Percentiles rank a stretch among this genome's conserved stretches.
Evolutionary conservation across 2,888 invertebrate genomes (phyloP).

Genomic region (Tenodera sinensis): DNA sequence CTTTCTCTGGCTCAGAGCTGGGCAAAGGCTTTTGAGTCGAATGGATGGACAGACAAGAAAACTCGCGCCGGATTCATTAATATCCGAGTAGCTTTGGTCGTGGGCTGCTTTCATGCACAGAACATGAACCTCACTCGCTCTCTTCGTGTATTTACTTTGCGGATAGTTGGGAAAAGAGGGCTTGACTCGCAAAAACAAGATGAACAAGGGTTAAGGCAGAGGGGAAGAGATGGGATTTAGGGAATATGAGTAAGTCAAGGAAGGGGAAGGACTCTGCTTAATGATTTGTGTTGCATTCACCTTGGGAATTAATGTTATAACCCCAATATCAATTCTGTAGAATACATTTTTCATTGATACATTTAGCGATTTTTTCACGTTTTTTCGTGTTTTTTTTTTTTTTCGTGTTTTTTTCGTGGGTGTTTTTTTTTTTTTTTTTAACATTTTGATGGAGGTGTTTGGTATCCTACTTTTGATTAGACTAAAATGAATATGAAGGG

Average conservation of each 20-base stretch:
- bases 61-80: constrained; percentile 17
- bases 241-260: not conserved
- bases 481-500: not conserved
- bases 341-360: not conserved
- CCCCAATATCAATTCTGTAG: not conserved
- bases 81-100: constrained; percentile 11
- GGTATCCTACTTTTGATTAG: not conserved
- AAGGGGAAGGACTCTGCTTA: not conserved
- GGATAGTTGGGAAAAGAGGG: not conserved
- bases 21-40: not conserved
- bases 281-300: not conserved
- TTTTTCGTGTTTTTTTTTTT: too few species aligned
- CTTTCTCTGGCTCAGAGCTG: not conserved
- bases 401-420: too few species aligned
- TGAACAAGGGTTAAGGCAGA: not conserved
- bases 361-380: not conserved
- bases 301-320: not conserved
- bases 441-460: not conserved
- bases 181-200: not conserved
- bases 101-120: constrained; percentile 7
- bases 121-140: not conserved
- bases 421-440: too few species aligned
- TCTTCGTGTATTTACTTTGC: constrained; percentile 15
- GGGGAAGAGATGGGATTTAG: not conserved
- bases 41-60: constrained; percentile 2